Conservation (phyloP, 2,797 vertebrate genomes). For the Gymnopithys bicolor region DNA sequence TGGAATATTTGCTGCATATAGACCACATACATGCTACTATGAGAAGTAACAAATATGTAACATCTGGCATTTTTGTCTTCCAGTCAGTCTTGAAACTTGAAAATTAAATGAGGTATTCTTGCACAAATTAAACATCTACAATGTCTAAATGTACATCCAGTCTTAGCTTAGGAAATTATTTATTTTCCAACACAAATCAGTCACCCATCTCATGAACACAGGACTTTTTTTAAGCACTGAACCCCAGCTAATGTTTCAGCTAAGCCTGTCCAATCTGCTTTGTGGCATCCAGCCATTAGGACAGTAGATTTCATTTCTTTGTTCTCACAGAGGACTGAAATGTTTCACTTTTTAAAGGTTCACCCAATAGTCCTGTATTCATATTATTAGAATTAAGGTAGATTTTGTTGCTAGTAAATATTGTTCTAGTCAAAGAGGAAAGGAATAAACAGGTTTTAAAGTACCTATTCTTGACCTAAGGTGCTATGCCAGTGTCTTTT, state of each 20-base stretch:
- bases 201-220: background rate
- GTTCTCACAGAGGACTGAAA: background rate
- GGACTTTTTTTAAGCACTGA: background rate
- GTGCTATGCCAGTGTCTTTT: background rate
- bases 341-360: background rate
- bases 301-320: background rate
- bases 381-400: background rate
- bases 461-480: background rate
- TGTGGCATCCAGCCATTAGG: background rate
- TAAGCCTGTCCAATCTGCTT: background rate
- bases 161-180: background rate
- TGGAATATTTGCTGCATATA: background rate
- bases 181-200: background rate
- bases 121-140: background rate
- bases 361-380: background rate
- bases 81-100: background rate
- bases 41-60: background rate
- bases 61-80: slow-evolving; percentile 2
- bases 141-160: background rate
- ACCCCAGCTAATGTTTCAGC: background rate
- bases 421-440: background rate
- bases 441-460: background rate
- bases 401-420: background rate
- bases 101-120: slow-evolving; percentile 9
- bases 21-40: slow-evolving; percentile 4